A percentile compares a stretch with the other conserved stretches of the same genome.
Conservation (phyloP, 2,113 vertebrate genomes). For the Propithecus coquereli region DNA sequence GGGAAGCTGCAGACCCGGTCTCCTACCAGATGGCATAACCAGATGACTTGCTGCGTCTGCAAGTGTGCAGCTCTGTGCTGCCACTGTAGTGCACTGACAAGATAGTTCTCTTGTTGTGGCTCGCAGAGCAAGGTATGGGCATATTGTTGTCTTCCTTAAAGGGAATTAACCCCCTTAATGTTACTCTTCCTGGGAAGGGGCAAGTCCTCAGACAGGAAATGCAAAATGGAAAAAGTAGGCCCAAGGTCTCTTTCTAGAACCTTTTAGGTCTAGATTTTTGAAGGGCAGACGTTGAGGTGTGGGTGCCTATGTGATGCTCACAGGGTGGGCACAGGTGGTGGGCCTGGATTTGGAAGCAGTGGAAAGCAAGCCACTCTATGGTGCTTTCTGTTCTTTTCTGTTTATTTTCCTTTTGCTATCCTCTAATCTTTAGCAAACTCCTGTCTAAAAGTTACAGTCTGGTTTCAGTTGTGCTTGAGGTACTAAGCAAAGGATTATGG, state of each 20-base stretch:
- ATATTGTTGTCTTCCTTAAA: neutral
- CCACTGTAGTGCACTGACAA: neutral
- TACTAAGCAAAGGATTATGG: neutral
- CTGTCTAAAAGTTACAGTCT: neutral
- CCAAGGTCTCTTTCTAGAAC: neutral
- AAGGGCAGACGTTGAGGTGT: neutral
- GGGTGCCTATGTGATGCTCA: neutral
- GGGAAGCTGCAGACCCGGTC: neutral
- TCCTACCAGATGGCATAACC: neutral
- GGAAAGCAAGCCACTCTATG: neutral
- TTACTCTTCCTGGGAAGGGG: neutral
- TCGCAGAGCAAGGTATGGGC: neutral
- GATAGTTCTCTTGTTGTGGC: neutral
- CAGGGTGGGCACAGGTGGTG: neutral
- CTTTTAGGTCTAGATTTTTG: neutral
- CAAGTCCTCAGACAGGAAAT: neutral
- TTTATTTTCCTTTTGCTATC: neutral
- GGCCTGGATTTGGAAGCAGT: neutral
- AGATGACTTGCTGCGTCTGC: neutral
- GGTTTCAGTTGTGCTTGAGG: neutral
- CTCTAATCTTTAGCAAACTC: neutral
- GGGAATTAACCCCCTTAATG: neutral
- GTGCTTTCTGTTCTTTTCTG: neutral
- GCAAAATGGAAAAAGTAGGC: neutral
- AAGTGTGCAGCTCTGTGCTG: accelerated